Evolutionary conservation across 2,797 vertebrate genomes (phyloP).

Genomic region (Halcyon chelicuti): DNA sequence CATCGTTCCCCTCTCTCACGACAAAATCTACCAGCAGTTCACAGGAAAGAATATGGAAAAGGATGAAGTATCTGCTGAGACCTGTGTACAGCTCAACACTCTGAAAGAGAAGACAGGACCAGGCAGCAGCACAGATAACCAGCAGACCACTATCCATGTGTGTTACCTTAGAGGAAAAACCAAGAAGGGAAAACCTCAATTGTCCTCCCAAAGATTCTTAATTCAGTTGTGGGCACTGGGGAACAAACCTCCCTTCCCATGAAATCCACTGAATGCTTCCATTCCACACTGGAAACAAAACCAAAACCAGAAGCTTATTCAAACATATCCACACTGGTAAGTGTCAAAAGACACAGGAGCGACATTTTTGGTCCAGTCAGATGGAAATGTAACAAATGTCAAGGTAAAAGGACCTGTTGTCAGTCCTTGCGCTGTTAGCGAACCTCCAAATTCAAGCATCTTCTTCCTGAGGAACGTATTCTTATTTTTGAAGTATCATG

Average conservation of each 20-base stretch:
- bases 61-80: not conserved
- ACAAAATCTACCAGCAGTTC: not conserved
- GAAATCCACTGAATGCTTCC: not conserved
- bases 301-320: not conserved
- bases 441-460: not conserved
- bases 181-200: not conserved
- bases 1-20: rapidly evolving
- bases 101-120: not conserved
- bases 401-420: not conserved
- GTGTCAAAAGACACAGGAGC: not conserved
- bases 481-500: not conserved
- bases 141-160: rapidly evolving
- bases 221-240: not conserved
- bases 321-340: not conserved
- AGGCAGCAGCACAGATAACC: not conserved
- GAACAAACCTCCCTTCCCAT: not conserved
- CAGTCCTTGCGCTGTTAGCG: rapidly evolving
- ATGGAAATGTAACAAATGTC: not conserved
- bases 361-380: not conserved
- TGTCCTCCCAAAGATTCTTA: not conserved
- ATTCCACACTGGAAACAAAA: not conserved
- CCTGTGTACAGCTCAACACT: rapidly evolving
- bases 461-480: not conserved
- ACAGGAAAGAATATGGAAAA: rapidly evolving
- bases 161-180: not conserved